Conservation (phyloP, 2,113 vertebrate species). For the Sapayoa aenigma region DNA sequence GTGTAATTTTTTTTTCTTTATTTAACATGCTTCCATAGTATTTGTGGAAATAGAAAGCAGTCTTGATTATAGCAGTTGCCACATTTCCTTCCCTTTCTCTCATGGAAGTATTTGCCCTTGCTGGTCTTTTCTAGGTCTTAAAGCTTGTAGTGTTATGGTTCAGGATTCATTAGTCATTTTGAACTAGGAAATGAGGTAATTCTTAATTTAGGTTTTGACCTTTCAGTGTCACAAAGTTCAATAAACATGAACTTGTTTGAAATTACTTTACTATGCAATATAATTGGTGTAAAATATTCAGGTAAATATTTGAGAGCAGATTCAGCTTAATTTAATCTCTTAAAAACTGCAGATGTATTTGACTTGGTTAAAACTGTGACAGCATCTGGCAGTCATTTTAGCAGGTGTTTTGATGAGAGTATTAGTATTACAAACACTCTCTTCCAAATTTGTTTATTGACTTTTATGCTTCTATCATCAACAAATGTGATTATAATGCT, state of each 20-base stretch:
- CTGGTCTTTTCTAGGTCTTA: neutral
- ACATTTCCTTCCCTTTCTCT: neutral
- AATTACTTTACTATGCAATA: neutral
- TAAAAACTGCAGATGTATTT: neutral
- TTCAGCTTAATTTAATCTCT: neutral
- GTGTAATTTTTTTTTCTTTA: neutral
- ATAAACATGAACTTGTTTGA: neutral
- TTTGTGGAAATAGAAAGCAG: neutral
- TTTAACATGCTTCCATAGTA: neutral
- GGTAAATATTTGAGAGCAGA: neutral
- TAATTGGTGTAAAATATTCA: neutral
- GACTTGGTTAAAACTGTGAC: neutral
- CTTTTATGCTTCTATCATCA: neutral
- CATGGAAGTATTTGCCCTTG: neutral
- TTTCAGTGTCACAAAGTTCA: neutral
- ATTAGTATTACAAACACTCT: neutral
- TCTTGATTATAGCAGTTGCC: neutral
- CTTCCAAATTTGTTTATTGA: neutral
- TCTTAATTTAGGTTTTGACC: neutral
- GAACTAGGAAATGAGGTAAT: neutral
- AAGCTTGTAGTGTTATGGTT: neutral
- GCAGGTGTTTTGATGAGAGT: neutral
- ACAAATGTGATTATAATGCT: neutral
- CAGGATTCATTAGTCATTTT: neutral
- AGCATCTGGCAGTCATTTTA: conserved; percentile 18